These are phyloP conservation scores for Anguilla marmorata DNA, from an alignment of 2,797 vertebrate genomes.

Conservation along the genomic window DNA sequence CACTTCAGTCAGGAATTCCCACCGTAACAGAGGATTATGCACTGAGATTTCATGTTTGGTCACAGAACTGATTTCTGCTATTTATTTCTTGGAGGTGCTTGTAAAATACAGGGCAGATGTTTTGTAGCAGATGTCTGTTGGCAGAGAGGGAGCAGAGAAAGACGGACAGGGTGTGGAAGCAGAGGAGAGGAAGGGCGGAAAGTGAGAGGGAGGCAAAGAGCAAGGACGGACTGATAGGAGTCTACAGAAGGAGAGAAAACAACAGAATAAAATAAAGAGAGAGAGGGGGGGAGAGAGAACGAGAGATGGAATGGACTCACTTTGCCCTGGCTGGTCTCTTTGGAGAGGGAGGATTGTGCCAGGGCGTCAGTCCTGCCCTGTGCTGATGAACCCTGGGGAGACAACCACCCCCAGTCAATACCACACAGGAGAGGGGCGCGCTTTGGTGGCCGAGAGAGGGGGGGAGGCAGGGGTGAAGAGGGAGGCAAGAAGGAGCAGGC, in stretches of 20 bases:
- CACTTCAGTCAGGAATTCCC: neutral
- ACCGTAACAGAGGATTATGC: neutral
- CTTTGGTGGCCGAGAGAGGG: neutral
- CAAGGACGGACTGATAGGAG: neutral
- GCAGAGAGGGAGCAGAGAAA: neutral
- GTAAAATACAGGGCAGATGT: neutral
- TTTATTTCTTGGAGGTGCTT: neutral
- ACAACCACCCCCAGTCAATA: slow-evolving; percentile 69
- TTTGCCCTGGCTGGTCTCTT: slow-evolving; percentile 71
- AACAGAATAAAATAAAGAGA: slow-evolving; percentile 22
- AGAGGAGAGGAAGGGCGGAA: neutral
- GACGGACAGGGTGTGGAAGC: neutral
- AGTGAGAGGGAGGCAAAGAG: neutral
- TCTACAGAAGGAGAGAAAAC: slow-evolving; percentile 21
- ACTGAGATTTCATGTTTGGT: neutral
- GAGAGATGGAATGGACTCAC: slow-evolving; percentile 67
- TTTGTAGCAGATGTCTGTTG: neutral
- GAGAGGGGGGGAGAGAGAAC: slow-evolving; percentile 22
- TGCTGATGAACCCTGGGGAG: slow-evolving; percentile 71
- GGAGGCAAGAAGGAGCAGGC: slow-evolving; percentile 2
- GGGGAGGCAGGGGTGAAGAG: neutral
- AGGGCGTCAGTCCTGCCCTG: slow-evolving; percentile 68
- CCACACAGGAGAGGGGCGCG: slow-evolving; percentile 39
- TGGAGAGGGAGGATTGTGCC: slow-evolving; percentile 59
- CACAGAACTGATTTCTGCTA: neutral